phyloP scores from a whole-genome alignment of 2,113 vertebrate genomes.

The Procavia capensis region DNA sequence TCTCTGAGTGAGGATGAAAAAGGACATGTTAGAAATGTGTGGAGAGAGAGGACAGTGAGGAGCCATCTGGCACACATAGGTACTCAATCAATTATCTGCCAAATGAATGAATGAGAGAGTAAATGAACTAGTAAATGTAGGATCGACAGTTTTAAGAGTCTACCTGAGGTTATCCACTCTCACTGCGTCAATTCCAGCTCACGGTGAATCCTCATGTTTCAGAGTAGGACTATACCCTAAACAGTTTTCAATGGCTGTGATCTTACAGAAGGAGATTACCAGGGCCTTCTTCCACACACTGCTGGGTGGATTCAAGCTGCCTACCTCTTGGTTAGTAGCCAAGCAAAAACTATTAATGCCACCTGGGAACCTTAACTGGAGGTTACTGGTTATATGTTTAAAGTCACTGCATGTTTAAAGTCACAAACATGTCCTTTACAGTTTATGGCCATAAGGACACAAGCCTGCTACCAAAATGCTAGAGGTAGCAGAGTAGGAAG shows the following conservation, averaged over 20 bases:
- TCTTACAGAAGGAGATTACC: background rate
- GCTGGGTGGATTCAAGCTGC: background rate
- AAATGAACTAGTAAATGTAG: background rate
- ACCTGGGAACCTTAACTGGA: background rate
- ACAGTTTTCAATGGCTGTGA: background rate
- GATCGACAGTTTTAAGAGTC: background rate
- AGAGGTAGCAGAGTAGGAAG: background rate
- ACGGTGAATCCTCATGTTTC: no score
- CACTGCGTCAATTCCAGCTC: background rate
- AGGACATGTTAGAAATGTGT: background rate
- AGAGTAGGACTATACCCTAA: no score
- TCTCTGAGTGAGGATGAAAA: background rate
- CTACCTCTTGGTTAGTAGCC: background rate
- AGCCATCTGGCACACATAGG: background rate
- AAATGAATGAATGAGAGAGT: background rate
- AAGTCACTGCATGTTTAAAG: background rate
- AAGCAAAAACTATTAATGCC: background rate
- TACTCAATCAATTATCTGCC: background rate
- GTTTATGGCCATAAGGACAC: background rate
- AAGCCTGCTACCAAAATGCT: background rate
- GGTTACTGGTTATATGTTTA: background rate
- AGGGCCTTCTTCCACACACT: background rate
- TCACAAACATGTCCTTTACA: background rate
- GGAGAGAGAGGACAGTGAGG: background rate
- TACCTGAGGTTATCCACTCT: background rate